These are phyloP conservation scores for Toxotes lorentzi DNA, from an alignment of 2,797 vertebrate genomes.

Conservation along the genomic window DNA sequence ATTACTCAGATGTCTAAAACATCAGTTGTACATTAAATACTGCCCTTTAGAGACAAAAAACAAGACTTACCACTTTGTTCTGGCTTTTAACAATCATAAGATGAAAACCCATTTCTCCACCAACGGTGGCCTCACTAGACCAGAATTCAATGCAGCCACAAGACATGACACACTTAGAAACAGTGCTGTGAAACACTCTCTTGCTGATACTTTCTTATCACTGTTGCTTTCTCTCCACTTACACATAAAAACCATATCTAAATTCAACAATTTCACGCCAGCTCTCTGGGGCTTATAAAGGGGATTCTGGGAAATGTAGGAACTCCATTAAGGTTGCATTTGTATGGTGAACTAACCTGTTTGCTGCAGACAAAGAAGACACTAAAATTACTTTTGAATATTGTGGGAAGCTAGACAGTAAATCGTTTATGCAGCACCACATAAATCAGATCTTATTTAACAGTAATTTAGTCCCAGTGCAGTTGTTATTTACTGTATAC, in stretches of 20 bases:
- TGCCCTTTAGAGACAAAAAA: not conserved
- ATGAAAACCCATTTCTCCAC: not conserved
- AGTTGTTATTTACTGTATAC: conserved; percentile 46
- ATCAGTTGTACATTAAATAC: not conserved
- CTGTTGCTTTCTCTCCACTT: conserved; percentile 8
- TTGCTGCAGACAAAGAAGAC: conserved; percentile 49
- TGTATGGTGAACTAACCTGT: conserved; percentile 63
- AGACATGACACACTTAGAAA: conserved; percentile 14
- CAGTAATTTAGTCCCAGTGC: conserved; percentile 49
- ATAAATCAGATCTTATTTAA: conserved; percentile 58
- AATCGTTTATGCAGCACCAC: conserved; percentile 36
- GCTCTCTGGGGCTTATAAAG: conserved; percentile 1
- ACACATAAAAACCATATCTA: conserved; percentile 25
- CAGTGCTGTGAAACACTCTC: conserved; percentile 11
- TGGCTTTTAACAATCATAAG: not conserved
- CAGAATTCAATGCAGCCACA: conserved; percentile 9
- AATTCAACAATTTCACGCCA: conserved; percentile 27
- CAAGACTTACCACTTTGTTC: not conserved
- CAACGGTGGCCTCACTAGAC: not conserved
- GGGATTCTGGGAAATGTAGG: conserved; percentile 35
- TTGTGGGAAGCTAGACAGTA: conserved; percentile 35
- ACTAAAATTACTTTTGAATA: conserved; percentile 32
- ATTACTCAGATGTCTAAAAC: conserved; percentile 24
- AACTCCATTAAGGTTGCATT: conserved; percentile 46
- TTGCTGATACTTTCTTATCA: conserved; percentile 39